These are phyloP conservation scores for Microcebus ravelobensis DNA, from an alignment of 2,113 vertebrate species.

Conservation along the genomic window DNA sequence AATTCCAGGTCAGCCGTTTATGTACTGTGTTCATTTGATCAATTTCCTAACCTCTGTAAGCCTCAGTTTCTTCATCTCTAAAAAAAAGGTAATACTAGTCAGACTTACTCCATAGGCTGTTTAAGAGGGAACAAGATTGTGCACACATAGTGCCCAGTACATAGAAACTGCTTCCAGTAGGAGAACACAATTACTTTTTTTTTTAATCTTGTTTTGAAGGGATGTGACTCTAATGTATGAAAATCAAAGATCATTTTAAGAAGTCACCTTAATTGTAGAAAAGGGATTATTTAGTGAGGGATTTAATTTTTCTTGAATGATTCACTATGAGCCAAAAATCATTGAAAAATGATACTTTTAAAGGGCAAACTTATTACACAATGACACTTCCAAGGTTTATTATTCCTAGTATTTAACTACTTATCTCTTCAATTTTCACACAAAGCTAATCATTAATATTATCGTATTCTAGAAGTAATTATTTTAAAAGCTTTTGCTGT, in stretches of 20 bases:
- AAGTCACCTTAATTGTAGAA: constrained; percentile 57
- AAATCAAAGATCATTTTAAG: constrained; percentile 70
- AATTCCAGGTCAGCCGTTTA: neutral
- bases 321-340: constrained; percentile 69
- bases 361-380: constrained; percentile 79
- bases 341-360: constrained; percentile 76
- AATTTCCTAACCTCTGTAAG: neutral
- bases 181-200: neutral
- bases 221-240: constrained; percentile 50
- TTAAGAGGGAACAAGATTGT: neutral
- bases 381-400: constrained; percentile 79
- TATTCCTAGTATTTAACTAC: constrained; percentile 80
- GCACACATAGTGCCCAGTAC: neutral
- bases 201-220: constrained; percentile 53
- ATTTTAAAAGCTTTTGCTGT: constrained; percentile 83
- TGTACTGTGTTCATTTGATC: neutral
- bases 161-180: neutral
- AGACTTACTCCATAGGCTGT: neutral
- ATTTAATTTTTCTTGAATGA: constrained; percentile 72
- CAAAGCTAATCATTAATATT: constrained; percentile 81
- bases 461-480: constrained; percentile 79
- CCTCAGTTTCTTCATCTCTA: constrained; percentile 3
- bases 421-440: constrained; percentile 81
- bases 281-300: constrained; percentile 58
- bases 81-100: neutral